Base-by-base conservation (phyloP, 1,140 invertebrate species). In the Drosophila lowei region DNA sequence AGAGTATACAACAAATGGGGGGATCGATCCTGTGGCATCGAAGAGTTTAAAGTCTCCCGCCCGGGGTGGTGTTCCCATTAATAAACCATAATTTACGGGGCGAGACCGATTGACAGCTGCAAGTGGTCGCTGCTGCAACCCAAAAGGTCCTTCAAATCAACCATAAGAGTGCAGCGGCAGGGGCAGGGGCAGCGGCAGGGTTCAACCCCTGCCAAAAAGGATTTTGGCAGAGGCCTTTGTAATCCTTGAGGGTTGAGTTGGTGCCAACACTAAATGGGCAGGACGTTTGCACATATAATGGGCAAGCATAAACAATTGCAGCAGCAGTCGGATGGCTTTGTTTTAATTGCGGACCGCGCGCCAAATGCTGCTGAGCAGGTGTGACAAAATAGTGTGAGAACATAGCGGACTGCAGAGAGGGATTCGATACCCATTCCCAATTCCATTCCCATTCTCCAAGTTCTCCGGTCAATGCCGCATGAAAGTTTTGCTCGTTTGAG, bases 251-350 rank as follows among this genome's bases (percentile, higher is more conserved):
- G 72, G 76, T 63, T 81, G 61, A 65, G 58, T 55, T 86, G 70
- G 78, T 88, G 83, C 79, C 74, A 88, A 88, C 84, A 77, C 55
- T 77, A 88, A 88, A 88, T 83, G 75, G 75, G 43, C 64, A 71
- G 76, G 63, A 48, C 72, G 53, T 48, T 25, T 38, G 34, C 34
- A 38, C 34, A 13, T 38, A 38, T 54, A 59, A 66, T 48, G 52
- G 52, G 43, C 54, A 9, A 3, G 43, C 80, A 77, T 62, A 74
- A 84, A 67, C 68, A 86, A 80, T 85, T 62, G 77, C 62, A 38
- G 43, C 41, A 63, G 53, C 34, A 38, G 34, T 38, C 11, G 58
- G 25, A 47, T 47, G 57, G 48, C 53, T 66, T 74, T 68, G 62
- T 85, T 85, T 74, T 77, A 65, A 60, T 58, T 30, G 47, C 74